Base-by-base conservation (phyloP, 2,113 vertebrate genomes). In the Caracal caracal region DNA sequence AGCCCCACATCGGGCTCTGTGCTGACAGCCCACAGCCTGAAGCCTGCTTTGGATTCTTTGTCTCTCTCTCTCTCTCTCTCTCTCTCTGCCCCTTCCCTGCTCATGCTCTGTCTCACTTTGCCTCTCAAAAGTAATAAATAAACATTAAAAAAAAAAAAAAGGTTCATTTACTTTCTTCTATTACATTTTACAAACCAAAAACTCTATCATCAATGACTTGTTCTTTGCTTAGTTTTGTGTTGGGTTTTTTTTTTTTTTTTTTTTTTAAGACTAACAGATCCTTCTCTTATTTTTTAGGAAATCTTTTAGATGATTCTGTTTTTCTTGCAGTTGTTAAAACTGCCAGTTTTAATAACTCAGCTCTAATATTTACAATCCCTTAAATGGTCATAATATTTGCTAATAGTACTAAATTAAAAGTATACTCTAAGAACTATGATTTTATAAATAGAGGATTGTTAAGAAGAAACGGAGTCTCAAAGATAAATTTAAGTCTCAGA, bases 131-230 rank as follows among this genome's bases (percentile, higher is more conserved):
- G 20, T 59, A 59, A 59, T 59, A 59, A 49, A 59, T 22, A 59
- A 59, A 59, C 53, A 56, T 56, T 53, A 1, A 22, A 59, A 59
- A 56, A 56, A 56, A 97, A 92, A 97, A 30, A 95, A 95, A 56
- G 10, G 6, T 79, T 89, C 30, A 5, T 47, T 95, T 76, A 94
- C 53, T 86, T 80, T 88, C 90, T 89, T 75, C 87, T 95, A 94
- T 75, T 89, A 71, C 28, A 94, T 59, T 93, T 96, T 92, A 93
- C 28, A 96, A 86, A 83, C 66, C 56, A 93, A 88, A 94, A 92
- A n/a, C n/a, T 75, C 4, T 20, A 61, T 79, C 33, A 88, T n/a
- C 22, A 33, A 75, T 73, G 49, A 82, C 53, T 94, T 79, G 35
- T 43, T 63, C 65, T 78, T 19, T 35, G 24, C 16, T 82, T 71